A percentile compares a stretch with the other conserved stretches of the same genome.
phyloP scores from a whole-genome alignment of 1,140 invertebrate species.

The Chironomus tepperi region DNA sequence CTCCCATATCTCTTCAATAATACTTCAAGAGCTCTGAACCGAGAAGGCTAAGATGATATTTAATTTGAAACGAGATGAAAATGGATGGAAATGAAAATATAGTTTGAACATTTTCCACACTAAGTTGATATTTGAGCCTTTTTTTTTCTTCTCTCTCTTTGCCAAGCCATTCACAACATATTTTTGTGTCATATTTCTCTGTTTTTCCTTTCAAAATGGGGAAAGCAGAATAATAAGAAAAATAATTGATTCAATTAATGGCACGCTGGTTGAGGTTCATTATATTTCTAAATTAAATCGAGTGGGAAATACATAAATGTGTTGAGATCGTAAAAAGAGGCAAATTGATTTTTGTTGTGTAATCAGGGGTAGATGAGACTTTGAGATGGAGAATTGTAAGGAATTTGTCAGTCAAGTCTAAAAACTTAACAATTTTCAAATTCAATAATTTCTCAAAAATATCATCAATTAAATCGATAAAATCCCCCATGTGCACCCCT shows the following conservation, averaged over 20 bases:
- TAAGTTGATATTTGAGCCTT: background rate
- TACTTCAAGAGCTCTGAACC: too few species aligned
- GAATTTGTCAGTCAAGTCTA: too few species aligned
- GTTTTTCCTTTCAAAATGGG: background rate
- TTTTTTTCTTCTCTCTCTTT: background rate
- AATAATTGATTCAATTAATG: constrained; percentile 14
- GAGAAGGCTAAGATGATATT: too few species aligned
- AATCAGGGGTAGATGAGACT: background rate
- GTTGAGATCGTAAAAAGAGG: background rate
- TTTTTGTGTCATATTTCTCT: background rate
- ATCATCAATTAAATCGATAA: too few species aligned
- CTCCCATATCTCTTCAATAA: too few species aligned
- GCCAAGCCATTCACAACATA: background rate
- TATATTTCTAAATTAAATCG: background rate
- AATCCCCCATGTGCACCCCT: too few species aligned
- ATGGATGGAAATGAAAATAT: too few species aligned
- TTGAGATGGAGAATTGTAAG: too few species aligned
- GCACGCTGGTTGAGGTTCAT: background rate
- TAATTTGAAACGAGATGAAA: too few species aligned
- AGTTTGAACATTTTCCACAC: background rate
- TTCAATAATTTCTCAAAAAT: too few species aligned
- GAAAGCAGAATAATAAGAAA: background rate
- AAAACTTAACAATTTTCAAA: too few species aligned
- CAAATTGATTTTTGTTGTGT: background rate
- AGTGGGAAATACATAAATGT: background rate